Base-by-base conservation (phyloP, 2,797 vertebrate genomes). In the Danio aesculapii region DNA sequence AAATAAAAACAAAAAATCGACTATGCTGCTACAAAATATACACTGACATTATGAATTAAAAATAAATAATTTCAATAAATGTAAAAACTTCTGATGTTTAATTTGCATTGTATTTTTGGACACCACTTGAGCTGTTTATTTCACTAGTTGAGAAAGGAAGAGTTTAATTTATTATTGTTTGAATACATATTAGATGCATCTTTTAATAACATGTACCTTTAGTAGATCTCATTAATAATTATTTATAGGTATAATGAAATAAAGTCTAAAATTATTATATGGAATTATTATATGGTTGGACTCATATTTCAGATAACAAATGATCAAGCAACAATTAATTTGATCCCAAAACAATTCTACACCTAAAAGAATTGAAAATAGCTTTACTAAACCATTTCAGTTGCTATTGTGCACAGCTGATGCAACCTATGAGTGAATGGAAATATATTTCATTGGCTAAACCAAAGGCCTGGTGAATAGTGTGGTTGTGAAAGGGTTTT, bases 1-100 rank as follows among this genome's bases (percentile, higher is more conserved):
- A 58, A 67, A 76, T 30, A 30, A n/a, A 46, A 64, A 76, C 17
- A 67, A 67, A 50, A 52, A 17, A 55, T 14, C 9, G 8, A 12
- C n/a, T 5, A 16, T 46, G 19, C 49, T 17, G 19, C 41, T 41
- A 16, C 9, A 30, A 30, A 30, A 30, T 30, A 30, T 30, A 30
- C 30, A 30, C 30, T 30, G 30, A 30, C 30, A 30, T 30, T 30
- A 3, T 3, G 3, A 30, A 30, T 30, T 30, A 30, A 30, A 30
- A 30, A 30, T 30, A 30, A 30, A 30, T 30, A 30, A 30, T 30
- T 30, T 30, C 3, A 3, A 1, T 30, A 1, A 30, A 30, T 30
- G 30, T 30, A 30, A 30, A 30, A 50, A 14, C 6, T 21, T 67
- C 11, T 21, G 17, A 21, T 14, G 52, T 44, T 19, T 44, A 43